A percentile compares a stretch with the other conserved stretches of the same genome.
phyloP scores from a whole-genome alignment of 2,113 vertebrate species.

The Pelecanus crispus region DNA sequence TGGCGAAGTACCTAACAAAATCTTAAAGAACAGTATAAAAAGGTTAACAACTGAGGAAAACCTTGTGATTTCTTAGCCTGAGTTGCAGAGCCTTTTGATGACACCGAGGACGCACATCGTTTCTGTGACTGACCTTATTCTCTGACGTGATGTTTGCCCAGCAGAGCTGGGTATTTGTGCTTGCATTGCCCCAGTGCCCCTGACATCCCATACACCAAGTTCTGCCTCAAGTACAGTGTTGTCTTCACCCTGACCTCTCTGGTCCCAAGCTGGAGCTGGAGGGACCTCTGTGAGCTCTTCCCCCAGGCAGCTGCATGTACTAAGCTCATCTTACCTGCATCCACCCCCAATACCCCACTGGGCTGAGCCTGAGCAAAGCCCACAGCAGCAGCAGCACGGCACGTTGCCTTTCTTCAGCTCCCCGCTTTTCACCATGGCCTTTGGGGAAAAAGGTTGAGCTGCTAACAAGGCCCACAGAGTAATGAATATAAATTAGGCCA shows the following conservation, averaged over 20 bases:
- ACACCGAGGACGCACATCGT: background rate
- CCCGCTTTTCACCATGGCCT: background rate
- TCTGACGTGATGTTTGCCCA: background rate
- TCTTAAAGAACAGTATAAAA: background rate
- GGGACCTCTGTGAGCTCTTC: background rate
- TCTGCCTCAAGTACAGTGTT: background rate
- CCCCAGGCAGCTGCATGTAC: background rate
- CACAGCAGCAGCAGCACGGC: background rate
- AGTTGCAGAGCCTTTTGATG: background rate
- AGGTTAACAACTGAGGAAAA: background rate
- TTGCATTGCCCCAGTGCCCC: background rate
- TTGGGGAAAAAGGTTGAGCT: background rate
- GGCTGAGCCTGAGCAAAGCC: background rate
- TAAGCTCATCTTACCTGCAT: background rate
- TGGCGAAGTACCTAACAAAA: background rate
- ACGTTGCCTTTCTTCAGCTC: background rate
- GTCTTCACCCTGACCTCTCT: background rate
- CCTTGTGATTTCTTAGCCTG: background rate
- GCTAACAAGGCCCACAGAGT: background rate
- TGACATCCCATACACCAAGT: background rate
- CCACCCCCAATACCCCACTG: accelerated
- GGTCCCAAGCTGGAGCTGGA: background rate
- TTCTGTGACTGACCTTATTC: background rate
- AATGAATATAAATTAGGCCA: background rate
- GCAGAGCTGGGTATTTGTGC: background rate